Base-by-base conservation (phyloP, 2,113 vertebrate species). In the Myotis davidii region DNA sequence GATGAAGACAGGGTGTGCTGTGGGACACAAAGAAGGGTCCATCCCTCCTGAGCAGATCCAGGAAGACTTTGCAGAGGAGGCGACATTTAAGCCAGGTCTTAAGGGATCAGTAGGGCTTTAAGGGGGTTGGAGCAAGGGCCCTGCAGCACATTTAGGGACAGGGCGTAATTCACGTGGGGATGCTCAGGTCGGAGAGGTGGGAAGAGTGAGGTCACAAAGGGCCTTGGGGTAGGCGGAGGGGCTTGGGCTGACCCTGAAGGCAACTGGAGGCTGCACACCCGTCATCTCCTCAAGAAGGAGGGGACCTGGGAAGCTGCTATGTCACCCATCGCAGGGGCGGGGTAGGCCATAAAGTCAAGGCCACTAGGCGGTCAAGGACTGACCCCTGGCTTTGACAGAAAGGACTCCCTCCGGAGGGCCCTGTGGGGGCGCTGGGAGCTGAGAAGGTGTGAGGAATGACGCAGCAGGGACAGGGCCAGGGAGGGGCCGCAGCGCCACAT, bases 81-180 rank as follows among this genome's bases (percentile, higher is more conserved):
- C 0, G 45, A 11, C 39, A 61, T 87, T 23, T 37, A 76, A 78
- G 39, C 39, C 73, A 42, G 8, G 64, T 34, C 37, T 29, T 20
- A 39, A 67, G 21, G 90, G 27, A 10, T 21, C 37, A 14, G 25
- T 13, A 76, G 32, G 34, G 29, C 7, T n/a, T 83, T 56, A 6
- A 48, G 69, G 56, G 48, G 48, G 20, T 7, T 50, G 42, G 86
- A 42, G 10, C 23, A 37, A 61, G 67, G 18, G 73, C 32, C 45
- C n/a, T 3, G 29, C 83, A 39, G 17, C 7, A 16, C 0, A 34
- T 12, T 27, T 6, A 56, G 59, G 56, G 20, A 25, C 21, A 2
- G 23, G 65, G 4, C 1, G 0, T 2, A 14, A 37, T 17, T 59
- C 6, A 2, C 34, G 2, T 1, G 9, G 32, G 50, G 50, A 23